Evolutionary conservation across 2,888 invertebrate species (phyloP), one percentile per base, ranked within the genome.

Genomic region (Philereme vetulata): DNA sequence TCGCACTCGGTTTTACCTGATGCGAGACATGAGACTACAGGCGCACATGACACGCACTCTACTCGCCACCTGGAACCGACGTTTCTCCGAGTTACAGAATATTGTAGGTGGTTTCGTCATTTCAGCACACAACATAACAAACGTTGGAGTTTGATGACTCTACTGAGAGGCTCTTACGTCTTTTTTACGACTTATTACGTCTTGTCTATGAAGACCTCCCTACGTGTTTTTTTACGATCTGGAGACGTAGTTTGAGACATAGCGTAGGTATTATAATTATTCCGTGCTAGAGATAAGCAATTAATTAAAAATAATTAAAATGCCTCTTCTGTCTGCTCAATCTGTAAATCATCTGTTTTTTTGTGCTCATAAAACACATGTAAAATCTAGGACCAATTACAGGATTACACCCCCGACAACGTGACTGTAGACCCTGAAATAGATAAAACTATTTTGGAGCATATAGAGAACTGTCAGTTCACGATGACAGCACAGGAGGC

Each of bases 1-100:
- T 65, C 93, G 96, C 55, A 93, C 94, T 46, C 88, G 96, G 2
- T 60, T 88, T 48, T 87, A 84, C 72, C 48, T 87, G 9, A 69
- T 77, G 43, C 70, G 68, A 4, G 81, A 82, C 65, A 32, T 72
- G 34, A 72, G 74, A 21, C 72, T 81, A 48, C 91, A 90, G 71
- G 71, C 57, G 4, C 78, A 75, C 48, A 71, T 91, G 50, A 70
- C 80, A 7, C 72, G 76, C 4, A 72, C 77, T 0, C 78, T 88
- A 9, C 65, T 87, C 8, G 56, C 65, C 7, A 60, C 61, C 0
- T 89, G 89, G 88, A 86, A 81, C 70, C 70, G 68, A 51, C 77
- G 83, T 10, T 91, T 85, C 64, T 79, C 84, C 1, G 73, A 84
- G 57, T 70, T 90, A 40, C 89, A 89, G 69, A 64, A 74, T 0